Conservation (phyloP, 2,797 vertebrate species). For the Garrulus glandarius region DNA sequence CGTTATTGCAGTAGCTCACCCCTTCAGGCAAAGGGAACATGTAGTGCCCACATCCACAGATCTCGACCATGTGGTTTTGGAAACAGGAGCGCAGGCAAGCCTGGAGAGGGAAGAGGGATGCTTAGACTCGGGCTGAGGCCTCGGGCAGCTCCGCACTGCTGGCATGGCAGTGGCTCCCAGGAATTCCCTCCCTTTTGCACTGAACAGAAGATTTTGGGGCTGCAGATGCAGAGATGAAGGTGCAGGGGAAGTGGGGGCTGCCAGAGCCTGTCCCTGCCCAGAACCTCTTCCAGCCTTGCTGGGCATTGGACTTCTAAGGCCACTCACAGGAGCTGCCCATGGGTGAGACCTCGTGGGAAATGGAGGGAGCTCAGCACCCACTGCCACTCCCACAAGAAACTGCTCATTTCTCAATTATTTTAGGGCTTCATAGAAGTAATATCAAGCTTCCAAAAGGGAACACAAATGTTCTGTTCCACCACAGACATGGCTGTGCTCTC, state of each 20-base stretch:
- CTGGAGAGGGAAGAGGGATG: slow-evolving; percentile 35
- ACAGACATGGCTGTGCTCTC: not conserved
- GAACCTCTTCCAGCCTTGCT: not conserved
- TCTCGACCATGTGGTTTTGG: slow-evolving; percentile 71
- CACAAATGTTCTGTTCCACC: not conserved
- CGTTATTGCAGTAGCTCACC: slow-evolving; percentile 71
- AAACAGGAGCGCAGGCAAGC: slow-evolving; percentile 82
- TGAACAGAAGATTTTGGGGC: accelerated
- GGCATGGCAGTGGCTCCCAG: accelerated
- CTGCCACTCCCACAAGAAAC: not conserved
- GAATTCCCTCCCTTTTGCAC: not conserved
- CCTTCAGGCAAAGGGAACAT: slow-evolving; percentile 72
- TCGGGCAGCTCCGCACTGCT: accelerated
- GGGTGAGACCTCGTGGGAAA: not conserved
- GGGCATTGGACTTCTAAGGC: not conserved
- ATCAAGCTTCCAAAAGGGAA: not conserved
- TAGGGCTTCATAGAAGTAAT: not conserved
- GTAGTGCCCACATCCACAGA: slow-evolving; percentile 76
- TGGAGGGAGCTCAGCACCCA: not conserved
- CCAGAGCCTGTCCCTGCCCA: not conserved
- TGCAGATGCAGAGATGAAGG: not conserved
- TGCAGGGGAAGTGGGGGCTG: not conserved
- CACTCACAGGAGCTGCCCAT: accelerated
- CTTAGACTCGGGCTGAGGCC: accelerated
- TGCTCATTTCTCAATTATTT: not conserved